A percentile compares a stretch with the other conserved stretches of the same genome.
Evolutionary conservation across 2,113 vertebrate species (phyloP).

Genomic region (Sinocyclocheilus rhinocerous): DNA sequence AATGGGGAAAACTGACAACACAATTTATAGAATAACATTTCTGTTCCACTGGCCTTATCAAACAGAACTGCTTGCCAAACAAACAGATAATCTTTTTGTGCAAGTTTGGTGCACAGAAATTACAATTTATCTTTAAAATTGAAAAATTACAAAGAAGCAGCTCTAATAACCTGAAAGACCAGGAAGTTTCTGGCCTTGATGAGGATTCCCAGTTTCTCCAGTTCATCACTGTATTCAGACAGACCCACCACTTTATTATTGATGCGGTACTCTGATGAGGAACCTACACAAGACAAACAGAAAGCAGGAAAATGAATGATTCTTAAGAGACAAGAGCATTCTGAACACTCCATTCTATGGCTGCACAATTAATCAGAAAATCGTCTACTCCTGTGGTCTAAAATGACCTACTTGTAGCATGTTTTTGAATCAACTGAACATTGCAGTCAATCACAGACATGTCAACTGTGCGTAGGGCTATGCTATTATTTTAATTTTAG

Average conservation of each 20-base stretch:
- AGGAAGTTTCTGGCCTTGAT: conserved; percentile 94
- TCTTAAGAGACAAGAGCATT: not conserved
- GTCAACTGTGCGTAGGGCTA: too few relatives aligned
- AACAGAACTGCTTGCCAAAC: not conserved
- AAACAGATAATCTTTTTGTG: not conserved
- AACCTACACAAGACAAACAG: conserved; percentile 63
- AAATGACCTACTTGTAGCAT: not conserved
- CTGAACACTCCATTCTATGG: not conserved
- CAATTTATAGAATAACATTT: too few relatives aligned
- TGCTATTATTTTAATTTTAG: too few relatives aligned
- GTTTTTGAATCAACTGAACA: not conserved
- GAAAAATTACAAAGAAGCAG: not conserved
- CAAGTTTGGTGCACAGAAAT: not conserved
- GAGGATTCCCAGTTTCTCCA: conserved; percentile 92
- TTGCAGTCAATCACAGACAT: too few relatives aligned
- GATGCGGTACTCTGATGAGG: conserved; percentile 90
- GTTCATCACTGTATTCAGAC: conserved; percentile 88
- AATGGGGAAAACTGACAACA: too few relatives aligned
- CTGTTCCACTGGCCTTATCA: too few relatives aligned
- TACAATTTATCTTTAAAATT: not conserved
- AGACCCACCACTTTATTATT: conserved; percentile 89
- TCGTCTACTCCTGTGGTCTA: not conserved
- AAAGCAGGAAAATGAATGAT: not conserved
- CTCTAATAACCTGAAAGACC: conserved; percentile 84
- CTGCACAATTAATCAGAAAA: not conserved